Percentiles rank a stretch among this genome's conserved stretches.
Conservation (phyloP, 1,140 invertebrate species). For the Pseudobourletiella spinata region DNA sequence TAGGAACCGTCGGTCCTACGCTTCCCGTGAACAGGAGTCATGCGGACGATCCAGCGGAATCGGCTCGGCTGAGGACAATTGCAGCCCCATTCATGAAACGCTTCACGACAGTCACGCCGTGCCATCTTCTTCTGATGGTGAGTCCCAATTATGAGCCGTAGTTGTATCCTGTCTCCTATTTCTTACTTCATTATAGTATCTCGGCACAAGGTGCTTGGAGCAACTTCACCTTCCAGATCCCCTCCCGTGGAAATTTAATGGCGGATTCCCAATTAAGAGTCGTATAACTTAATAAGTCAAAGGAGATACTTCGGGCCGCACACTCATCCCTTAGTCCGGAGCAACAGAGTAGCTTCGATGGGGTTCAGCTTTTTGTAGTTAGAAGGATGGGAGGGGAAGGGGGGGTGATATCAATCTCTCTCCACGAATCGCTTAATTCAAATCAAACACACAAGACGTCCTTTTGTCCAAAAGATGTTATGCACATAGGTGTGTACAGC, state of each 20-base stretch:
- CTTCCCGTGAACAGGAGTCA: slow-evolving; percentile 37
- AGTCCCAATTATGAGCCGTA: not conserved
- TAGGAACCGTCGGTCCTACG: slow-evolving; percentile 30
- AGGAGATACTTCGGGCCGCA: not conserved
- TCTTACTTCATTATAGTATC: not conserved
- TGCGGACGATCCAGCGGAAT: slow-evolving; percentile 57
- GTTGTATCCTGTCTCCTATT: not conserved
- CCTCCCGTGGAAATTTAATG: not conserved
- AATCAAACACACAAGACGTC: too few relatives aligned
- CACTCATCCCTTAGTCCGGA: not conserved
- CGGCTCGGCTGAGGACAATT: slow-evolving; percentile 62
- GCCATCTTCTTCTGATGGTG: slow-evolving; percentile 35
- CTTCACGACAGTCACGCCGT: slow-evolving; percentile 24
- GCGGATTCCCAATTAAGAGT: not conserved
- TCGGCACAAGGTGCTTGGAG: not conserved
- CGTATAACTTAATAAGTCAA: not conserved
- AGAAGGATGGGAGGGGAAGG: too few relatives aligned
- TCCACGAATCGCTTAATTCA: too few relatives aligned
- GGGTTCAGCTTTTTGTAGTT: too few relatives aligned
- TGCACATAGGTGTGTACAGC: too few relatives aligned
- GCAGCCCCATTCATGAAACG: slow-evolving; percentile 38
- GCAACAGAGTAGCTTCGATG: too few relatives aligned
- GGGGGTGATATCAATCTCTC: too few relatives aligned
- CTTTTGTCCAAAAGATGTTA: too few relatives aligned
- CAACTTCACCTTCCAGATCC: not conserved